Base-by-base conservation (phyloP, 2,113 vertebrate genomes). In the Carassius gibelio region DNA sequence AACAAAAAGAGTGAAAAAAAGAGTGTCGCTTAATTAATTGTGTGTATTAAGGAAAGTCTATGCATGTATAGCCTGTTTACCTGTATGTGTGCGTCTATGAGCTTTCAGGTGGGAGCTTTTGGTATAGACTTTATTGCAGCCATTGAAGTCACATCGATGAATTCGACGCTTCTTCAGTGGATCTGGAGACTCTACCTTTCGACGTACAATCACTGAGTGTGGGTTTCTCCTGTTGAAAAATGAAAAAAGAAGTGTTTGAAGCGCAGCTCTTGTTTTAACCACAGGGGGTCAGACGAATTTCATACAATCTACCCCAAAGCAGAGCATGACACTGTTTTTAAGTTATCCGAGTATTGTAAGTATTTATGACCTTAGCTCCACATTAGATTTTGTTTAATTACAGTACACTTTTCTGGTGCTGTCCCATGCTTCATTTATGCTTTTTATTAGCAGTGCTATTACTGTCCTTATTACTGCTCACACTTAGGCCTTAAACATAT, bases 51-150 rank as follows among this genome's bases (percentile, higher is more conserved):
- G 3, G 4, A 42, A 26, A 55, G 10, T 77, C 50, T 75, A 7
- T 75, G 61, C 52, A 17, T 17, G 3, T 57, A 14, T 81, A 8
- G 19, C 8, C 8, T n/a, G 48, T 87, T 82, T 91, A 99, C 98
- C 98, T 91, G 98, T 99, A 74, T 99, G 98, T 55, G 98, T 99
- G 90, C 98, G 96, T 91, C 98, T 95, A 92, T 99, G 98, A 8
- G 98, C 98, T 93, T 99, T 99, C 78, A 99, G 95, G 88, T 99
- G 98, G 82, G 98, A 99, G 91, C 98, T 99, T 90, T 99, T 99
- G 83, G 98, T 99, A 93, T 99, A 99, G 88, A 99, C 96, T 91
- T 99, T 99, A 92, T 99, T 97, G 92, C 98, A 99, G 62, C 97
- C 97, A 1, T 95, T 95, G 55, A 98, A 99, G 89, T 99, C 98